Percentiles rank a stretch among this genome's conserved stretches.
Conservation (phyloP, 1,140 invertebrate genomes). For the Ceratosolen fusciceps region DNA sequence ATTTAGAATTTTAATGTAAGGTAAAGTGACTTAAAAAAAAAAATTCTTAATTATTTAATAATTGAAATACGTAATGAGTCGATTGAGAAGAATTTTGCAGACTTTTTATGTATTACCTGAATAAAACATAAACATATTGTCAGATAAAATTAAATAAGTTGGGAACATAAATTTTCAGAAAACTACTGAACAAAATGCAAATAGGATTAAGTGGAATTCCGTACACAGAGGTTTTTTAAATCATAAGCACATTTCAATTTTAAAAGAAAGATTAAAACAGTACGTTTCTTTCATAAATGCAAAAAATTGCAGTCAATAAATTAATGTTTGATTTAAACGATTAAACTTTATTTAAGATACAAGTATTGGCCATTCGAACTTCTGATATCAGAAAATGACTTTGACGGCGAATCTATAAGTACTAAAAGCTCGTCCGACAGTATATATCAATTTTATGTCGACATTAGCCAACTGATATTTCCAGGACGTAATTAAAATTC, state of each 20-base stretch:
- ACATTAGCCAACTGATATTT: slow-evolving; percentile 57
- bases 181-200: slow-evolving; percentile 37
- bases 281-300: slow-evolving; percentile 35
- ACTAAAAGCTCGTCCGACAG: neutral
- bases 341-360: slow-evolving; percentile 48
- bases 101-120: too few relatives aligned
- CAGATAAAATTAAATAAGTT: too few relatives aligned
- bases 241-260: slow-evolving; percentile 23
- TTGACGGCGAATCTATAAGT: neutral
- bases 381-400: slow-evolving; percentile 13
- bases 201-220: slow-evolving; percentile 61
- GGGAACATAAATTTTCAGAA: slow-evolving; percentile 49
- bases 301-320: neutral
- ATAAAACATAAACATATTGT: too few relatives aligned
- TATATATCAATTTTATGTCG: slow-evolving; percentile 59
- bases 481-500: slow-evolving; percentile 57
- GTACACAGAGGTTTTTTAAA: slow-evolving; percentile 52
- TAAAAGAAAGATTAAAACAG: slow-evolving; percentile 54
- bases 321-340: neutral
- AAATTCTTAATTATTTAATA: too few relatives aligned
- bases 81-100: too few relatives aligned
- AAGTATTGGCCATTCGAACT: slow-evolving; percentile 60
- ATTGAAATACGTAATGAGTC: too few relatives aligned
- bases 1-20: too few relatives aligned
- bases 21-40: too few relatives aligned